These are phyloP conservation scores for Apocheima hispidaria DNA, from an alignment of 2,888 invertebrate species.

Conservation along the genomic window DNA sequence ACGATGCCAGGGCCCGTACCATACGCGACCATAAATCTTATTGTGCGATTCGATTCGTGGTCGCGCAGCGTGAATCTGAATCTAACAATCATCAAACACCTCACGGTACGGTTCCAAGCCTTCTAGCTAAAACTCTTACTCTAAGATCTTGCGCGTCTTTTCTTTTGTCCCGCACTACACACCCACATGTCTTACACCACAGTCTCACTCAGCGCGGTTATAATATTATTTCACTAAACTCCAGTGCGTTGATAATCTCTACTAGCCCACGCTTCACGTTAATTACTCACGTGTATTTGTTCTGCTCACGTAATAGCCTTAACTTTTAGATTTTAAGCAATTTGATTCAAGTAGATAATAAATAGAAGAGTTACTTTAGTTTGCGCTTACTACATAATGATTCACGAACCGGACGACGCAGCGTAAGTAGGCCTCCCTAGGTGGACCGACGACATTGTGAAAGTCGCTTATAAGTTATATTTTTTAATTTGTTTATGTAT, in stretches of 20 bases:
- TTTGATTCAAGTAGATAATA: slow-evolving; percentile 3
- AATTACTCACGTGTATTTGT: slow-evolving; percentile 47
- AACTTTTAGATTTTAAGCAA: slow-evolving; percentile 2
- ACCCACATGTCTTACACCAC: slow-evolving; percentile 37
- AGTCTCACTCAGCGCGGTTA: slow-evolving; percentile 52
- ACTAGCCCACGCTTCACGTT: slow-evolving; percentile 53
- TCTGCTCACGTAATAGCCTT: slow-evolving; percentile 27
- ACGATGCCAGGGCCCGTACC: too few relatives aligned
- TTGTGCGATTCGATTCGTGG: too few relatives aligned
- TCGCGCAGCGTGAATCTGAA: too few relatives aligned
- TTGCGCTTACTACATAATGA: background rate
- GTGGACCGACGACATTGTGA: too few relatives aligned
- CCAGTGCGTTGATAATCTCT: slow-evolving; percentile 53
- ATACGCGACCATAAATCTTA: too few relatives aligned
- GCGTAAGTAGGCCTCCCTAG: too few relatives aligned
- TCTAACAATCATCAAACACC: too few relatives aligned
- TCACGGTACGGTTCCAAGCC: too few relatives aligned
- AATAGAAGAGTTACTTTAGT: background rate
- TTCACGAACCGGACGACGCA: too few relatives aligned
- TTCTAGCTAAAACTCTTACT: background rate
- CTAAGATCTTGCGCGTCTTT: background rate
- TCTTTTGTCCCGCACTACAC: slow-evolving; percentile 43
- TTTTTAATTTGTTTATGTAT: too few relatives aligned
- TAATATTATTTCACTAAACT: slow-evolving; percentile 57
- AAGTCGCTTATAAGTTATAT: too few relatives aligned